Evolutionary conservation across 2,888 invertebrate genomes (phyloP), one percentile per base, ranked within the genome.

Genomic region (Tenthredo amoena): DNA sequence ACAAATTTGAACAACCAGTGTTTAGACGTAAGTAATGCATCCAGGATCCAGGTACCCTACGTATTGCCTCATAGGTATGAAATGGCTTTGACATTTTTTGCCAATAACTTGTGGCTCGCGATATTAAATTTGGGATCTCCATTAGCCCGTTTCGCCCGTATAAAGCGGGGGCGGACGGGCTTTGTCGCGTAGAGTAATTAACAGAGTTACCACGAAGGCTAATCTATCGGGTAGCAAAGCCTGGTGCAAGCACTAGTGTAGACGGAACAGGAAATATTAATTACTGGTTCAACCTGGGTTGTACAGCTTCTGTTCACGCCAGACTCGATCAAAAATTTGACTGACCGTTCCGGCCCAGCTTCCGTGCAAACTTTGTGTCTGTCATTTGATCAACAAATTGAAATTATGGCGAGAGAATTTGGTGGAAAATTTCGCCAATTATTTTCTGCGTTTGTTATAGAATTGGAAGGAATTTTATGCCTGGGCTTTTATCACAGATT

Each of bases 201-300:
- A 83, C 83, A 83, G 83, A 83, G 71, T 83, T 68, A 83, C 83
- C 81, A 71, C 83, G 83, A 68, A 71, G 71, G 83, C 83, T 83
- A 83, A 83, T 83, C 83, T 62, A 83, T 83, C 62, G 83, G 18
- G n/a, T 34, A 31, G 37, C 21, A 47, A 40, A 47, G 77, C 47
- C 55, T 40, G 15, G n/a, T 10, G 6, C 31, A 18, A 18, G 18
- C 6, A 34, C 18, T 31, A 6, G 55, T 77, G 37, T 55, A 34
- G 77, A 81, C 58, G 37, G 40, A 71, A 65, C 83, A 50, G 83
- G 83, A 83, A 68, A 71, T 83, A 83, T 83, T 83, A 83, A 83
- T 83, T 83, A 83, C 50, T 71, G 37, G 58, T 81, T 81, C 40
- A 47, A 34, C 12, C 37, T 37, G 43, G 21, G 79, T 37, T 21